Evolutionary conservation across 2,113 vertebrate species (phyloP), one percentile per base, ranked within the genome.

Genomic region (Notarius lentiginosus): DNA sequence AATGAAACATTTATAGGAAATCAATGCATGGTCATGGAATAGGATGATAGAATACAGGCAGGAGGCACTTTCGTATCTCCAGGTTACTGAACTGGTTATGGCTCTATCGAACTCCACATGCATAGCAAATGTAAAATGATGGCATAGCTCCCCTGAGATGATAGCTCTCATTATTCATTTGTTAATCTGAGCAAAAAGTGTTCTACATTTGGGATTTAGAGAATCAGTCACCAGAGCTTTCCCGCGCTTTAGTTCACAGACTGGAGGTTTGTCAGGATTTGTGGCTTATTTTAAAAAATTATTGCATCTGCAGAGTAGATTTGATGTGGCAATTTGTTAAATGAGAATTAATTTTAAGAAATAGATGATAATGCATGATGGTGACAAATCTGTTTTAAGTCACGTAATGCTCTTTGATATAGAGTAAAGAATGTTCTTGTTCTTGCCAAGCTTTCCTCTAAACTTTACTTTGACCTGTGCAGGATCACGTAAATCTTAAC

Each of bases 1-100:
- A 88, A 85, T 87, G 70, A 88, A 84, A 77, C 89, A 88, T 88
- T 88, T 88, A 84, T 87, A 79, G 89, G 70, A 88, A 90, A 90
- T 87, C 89, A 87, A 88, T 90, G 87, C 79, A 90, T 79, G 84
- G 68, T 84, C 85, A 88, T 90, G 82, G 60, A 87, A 87, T 85
- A 77, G 72, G 85, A 85, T 79, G 83, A 89, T 84, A 82, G 60
- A 51, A 56, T 77, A 72, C 79, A 82, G 65, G 24, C 77, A 76
- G 56, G 75, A 79, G 76, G 34, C 49, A 27, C 34, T 82, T 73
- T 87, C 11, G 70, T 89, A 77, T 87, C 88, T 61, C 41, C 85
- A 87, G 68, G 88, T 89, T 87, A 81, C 83, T 82, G 41, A 87
- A 73, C 88, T 79, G 60, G 80, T 81, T 68, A 51, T 73, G 24